Evolutionary conservation across 2,888 invertebrate species (phyloP).

Genomic region (Leptura quadrifasciata): DNA sequence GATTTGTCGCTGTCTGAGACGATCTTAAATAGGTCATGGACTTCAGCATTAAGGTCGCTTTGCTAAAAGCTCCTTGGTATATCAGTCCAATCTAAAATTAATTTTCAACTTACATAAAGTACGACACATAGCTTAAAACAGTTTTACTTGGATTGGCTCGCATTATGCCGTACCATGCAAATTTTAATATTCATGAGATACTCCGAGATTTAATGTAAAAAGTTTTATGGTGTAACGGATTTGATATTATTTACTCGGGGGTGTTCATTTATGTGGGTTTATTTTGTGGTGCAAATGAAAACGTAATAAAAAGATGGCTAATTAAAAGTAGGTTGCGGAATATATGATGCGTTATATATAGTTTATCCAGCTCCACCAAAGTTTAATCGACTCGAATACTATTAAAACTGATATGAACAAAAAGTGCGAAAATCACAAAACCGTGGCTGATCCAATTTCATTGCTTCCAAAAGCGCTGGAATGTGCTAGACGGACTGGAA

Average conservation of each 20-base stretch:
- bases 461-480: too few species aligned
- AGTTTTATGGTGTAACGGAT: background rate
- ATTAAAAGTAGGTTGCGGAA: too few species aligned
- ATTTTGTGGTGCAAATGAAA: background rate
- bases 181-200: background rate
- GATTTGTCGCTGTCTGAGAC: background rate
- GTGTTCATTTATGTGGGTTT: background rate
- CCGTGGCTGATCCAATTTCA: too few species aligned
- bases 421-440: too few species aligned
- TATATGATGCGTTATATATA: too few species aligned
- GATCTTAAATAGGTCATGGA: background rate
- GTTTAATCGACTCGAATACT: too few species aligned
- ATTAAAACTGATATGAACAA: too few species aligned
- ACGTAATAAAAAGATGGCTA: too few species aligned
- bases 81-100: background rate
- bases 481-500: too few species aligned
- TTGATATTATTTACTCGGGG: background rate
- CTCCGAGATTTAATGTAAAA: background rate
- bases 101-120: constrained; percentile 4
- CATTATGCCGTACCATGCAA: background rate
- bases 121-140: background rate
- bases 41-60: background rate
- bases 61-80: background rate
- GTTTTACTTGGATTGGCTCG: constrained; percentile 3
- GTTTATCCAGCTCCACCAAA: too few species aligned